Base-by-base conservation (phyloP, 2,888 invertebrate genomes). In the Hirtodrosophila cameraria region DNA sequence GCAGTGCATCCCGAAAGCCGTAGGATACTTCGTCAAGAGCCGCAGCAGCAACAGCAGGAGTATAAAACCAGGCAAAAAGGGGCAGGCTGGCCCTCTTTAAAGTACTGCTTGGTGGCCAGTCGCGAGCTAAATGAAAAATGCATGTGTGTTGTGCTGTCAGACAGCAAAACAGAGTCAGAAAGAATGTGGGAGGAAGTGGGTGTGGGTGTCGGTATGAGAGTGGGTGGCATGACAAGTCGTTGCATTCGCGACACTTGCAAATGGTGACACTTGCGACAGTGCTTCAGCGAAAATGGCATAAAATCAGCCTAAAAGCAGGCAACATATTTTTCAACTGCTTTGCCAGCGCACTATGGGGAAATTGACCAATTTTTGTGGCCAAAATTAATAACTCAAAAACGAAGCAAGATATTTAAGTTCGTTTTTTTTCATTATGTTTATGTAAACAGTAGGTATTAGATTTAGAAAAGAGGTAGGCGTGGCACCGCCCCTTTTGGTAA, bases 271-370 rank as follows among this genome's bases (percentile, higher is more conserved):
- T 69, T 69, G 55, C 49, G 41, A 57, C 48, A 68, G 50, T 74
- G 54, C 54, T 60, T 42, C 33, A 59, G 48, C 49, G 52, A 58
- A 62, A 76, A 71, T 74, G 60, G 71, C 71, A 74, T 71, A 68
- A 79, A 71, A 65, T 71, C 76, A 59, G 77, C 71, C 79, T 68
- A 68, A 68, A 39, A 71, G 68, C 58, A 38, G 62, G 31, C 79
- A 59, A 54, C 63, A 59, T 49, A 65, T 63, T 57, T 62, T 45
- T 63, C 54, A 59, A 39, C 60, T 35, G 48, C 30, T 35, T 23
- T 5, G n/a, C n/a, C n/a, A n/a, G n/a, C n/a, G n/a, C n/a, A n/a
- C n/a, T n/a, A n/a, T n/a, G n/a, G n/a, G n/a, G n/a, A n/a, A n/a
- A n/a, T n/a, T n/a, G n/a, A n/a, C n/a, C n/a, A n/a, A n/a, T n/a